Evolutionary conservation across 2,888 invertebrate species (phyloP), one percentile per base, ranked within the genome.

Genomic region (Xanthostigma xanthostigma): DNA sequence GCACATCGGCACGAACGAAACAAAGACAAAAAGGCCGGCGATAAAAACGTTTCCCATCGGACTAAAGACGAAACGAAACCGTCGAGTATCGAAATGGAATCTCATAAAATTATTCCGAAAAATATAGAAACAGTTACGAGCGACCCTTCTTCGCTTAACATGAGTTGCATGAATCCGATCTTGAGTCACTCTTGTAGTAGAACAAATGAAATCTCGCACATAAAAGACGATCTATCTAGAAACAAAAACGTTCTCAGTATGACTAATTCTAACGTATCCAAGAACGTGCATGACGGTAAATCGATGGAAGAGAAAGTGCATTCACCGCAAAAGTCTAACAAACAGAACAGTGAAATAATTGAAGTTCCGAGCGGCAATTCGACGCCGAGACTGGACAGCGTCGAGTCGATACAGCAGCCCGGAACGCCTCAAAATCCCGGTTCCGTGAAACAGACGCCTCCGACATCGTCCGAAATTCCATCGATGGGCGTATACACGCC

Each of bases 401-500:
- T 56, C 13, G 60, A 62, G 12, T 45, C 51, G 27, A 49, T 57
- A 36, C 55, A 59, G 46, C 60, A 61, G 49, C 56, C 58, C 13
- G 50, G 59, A 48, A 59, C 63, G 9, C 58, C 60, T 1, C 45
- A 53, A 9, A 68, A 64, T 58, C 65, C 64, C 13, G 66, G 65
- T n/a, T 67, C 69, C 1, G 64, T 70, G 0, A 72, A 73, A 53
- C 67, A 72, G 43, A 72, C 73, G 1, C 69, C 72, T 33, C 69
- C 73, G 8, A 58, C 60, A 38, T 69, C 71, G 45, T 63, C 78
- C 0, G 83, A 82, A 44, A 65, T 84, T 51, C 80, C 83, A n/a
- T 84, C 85, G 1, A 81, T 88, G 80, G 87, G 86, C 0, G 86
- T 89, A 0, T 91, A 90, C 60, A 89, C 86, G 0, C 84, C 89